A percentile compares a stretch with the other conserved stretches of the same genome.
Evolutionary conservation across 2,113 vertebrate species (phyloP).

Genomic region (Machaerirhynchus nigripectus): DNA sequence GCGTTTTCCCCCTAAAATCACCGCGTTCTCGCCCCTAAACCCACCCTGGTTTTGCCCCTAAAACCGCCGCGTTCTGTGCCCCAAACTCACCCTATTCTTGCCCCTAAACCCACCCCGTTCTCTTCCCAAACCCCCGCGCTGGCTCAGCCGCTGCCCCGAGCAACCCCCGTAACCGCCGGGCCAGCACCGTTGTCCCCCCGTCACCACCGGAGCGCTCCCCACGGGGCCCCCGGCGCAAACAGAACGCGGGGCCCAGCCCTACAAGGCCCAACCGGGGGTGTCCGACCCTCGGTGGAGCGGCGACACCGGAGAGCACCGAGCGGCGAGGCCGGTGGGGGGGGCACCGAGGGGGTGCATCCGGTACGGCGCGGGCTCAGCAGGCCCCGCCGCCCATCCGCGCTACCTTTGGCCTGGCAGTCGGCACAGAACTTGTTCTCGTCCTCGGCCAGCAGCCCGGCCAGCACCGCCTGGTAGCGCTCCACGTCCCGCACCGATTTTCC

Average conservation of each 20-base stretch:
- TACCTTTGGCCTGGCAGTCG: conserved; percentile 88
- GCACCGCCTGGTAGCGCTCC: conserved; percentile 90
- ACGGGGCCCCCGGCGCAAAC: no score
- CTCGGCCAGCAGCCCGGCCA: conserved; percentile 84
- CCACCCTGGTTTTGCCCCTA: not conserved
- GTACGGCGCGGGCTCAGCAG: not conserved
- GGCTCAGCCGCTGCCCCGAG: no score
- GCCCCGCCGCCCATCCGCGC: not conserved
- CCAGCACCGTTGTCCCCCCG: not conserved
- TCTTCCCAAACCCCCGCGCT: no score
- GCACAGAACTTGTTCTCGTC: conserved; percentile 95
- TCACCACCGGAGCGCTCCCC: not conserved
- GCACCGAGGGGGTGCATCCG: not conserved
- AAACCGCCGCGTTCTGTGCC: no score
- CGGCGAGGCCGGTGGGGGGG: not conserved
- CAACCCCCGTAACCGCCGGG: not conserved
- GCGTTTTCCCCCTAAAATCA: not conserved
- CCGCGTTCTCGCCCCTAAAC: no score
- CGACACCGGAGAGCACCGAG: not conserved
- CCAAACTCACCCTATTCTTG: no score
- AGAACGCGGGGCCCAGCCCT: not conserved
- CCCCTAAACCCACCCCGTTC: not conserved
- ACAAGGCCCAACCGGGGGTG: not conserved
- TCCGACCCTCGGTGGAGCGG: not conserved
- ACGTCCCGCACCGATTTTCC: conserved; percentile 93